phyloP scores from a whole-genome alignment of 1,140 invertebrate species.

The Danaus plexippus region DNA sequence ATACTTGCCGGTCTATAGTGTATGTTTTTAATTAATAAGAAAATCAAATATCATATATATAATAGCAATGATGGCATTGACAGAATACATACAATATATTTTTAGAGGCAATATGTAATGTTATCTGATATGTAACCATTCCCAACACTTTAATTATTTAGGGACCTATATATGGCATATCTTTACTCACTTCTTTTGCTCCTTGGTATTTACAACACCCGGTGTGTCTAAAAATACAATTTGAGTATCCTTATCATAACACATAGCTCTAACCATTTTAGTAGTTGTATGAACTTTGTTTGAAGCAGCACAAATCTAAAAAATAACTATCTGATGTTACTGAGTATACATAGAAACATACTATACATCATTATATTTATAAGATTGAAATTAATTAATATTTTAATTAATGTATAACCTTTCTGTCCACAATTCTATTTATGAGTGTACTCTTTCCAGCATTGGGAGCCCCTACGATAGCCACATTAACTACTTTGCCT shows the following conservation, averaged over 20 bases:
- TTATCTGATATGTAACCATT: no score
- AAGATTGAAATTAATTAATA: neutral
- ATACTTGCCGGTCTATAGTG: no score
- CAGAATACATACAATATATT: no score
- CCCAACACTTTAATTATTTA: no score
- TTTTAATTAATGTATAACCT: constrained; percentile 66
- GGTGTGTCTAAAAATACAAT: constrained; percentile 92
- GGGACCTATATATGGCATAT: neutral
- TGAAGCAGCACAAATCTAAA: constrained; percentile 88
- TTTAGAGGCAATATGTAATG: no score
- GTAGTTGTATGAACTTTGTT: constrained; percentile 93
- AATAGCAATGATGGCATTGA: no score
- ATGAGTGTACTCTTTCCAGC: constrained; percentile 95
- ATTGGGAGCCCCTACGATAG: constrained; percentile 93
- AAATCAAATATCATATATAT: no score
- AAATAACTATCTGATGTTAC: constrained; percentile 21
- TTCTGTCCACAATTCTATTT: constrained; percentile 86
- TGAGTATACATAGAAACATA: neutral
- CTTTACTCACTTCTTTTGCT: constrained; percentile 75
- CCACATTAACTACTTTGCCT: constrained; percentile 81
- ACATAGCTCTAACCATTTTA: constrained; percentile 79
- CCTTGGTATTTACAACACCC: constrained; percentile 79
- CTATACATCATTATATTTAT: neutral
- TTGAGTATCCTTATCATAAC: constrained; percentile 82
- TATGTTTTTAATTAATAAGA: no score